Evolutionary conservation across 2,888 invertebrate species (phyloP).

Genomic region (Psococerastis gibbosa): DNA sequence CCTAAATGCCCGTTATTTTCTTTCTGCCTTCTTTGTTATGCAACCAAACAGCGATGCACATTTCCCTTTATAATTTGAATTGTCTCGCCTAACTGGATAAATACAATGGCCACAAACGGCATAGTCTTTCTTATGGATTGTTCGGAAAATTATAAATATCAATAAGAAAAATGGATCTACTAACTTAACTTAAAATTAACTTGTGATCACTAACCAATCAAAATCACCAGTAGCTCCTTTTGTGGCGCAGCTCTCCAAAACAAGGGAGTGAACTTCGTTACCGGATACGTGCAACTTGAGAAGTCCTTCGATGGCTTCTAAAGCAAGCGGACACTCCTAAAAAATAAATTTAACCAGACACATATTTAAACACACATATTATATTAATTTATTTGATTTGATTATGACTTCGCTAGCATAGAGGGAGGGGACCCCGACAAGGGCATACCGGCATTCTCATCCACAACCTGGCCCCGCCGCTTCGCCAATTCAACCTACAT

Average conservation of each 20-base stretch:
- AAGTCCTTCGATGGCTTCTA: slow-evolving; percentile 54
- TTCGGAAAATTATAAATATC: neutral
- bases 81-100: no score
- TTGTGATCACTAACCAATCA: slow-evolving; percentile 27
- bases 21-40: no score
- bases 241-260: slow-evolving; percentile 32
- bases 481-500: no score
- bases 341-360: slow-evolving; percentile 14
- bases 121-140: neutral
- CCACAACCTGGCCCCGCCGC: no score
- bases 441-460: no score
- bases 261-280: slow-evolving; percentile 51
- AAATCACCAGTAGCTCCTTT: slow-evolving; percentile 19
- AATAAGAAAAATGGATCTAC: slow-evolving; percentile 1
- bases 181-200: slow-evolving; percentile 17
- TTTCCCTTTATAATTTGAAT: no score
- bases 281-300: slow-evolving; percentile 51
- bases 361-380: slow-evolving; percentile 1
- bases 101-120: neutral
- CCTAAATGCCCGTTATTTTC: no score
- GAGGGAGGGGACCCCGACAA: no score
- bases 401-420: neutral
- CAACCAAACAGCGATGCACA: no score
- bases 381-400: slow-evolving; percentile 3
- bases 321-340: slow-evolving; percentile 48